Base-by-base conservation (phyloP, 2,888 invertebrate genomes). In the Orthosia cruda region DNA sequence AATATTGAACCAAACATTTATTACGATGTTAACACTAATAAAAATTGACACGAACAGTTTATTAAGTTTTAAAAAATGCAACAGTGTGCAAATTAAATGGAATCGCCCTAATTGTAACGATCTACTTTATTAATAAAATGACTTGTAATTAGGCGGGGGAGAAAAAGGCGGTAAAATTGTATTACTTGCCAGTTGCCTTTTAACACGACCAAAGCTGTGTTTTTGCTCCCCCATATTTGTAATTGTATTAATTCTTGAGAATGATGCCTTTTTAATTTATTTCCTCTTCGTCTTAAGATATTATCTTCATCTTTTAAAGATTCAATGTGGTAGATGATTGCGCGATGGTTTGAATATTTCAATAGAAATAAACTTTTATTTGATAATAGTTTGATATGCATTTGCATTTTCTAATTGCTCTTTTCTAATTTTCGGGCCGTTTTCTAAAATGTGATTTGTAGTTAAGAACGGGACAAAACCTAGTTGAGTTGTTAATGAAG, bases 91-190 rank as follows among this genome's bases (percentile, higher is more conserved):
- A 78, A 86, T 86, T 77, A 79, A 87, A 89, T 85, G 84, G 85
- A 82, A 90, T 91, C 92, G 86, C 91, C 91, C 91, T 95, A 94
- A 95, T 95, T 94, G 92, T 94, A 93, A 94, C 93, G 94, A 94
- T 93, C 93, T 92, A 90, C 92, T 95, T 94, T 95, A 95, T 95
- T 96, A 96, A 95, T 95, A 94, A 95, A 95, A 93, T 91, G 94
- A 92, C 92, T 94, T 92, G 93, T 96, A 95, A 96, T 96, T 96
- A 96, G 95, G 90, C 90, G 87, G 95, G 95, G 96, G 95, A 92
- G 95, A 95, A 95, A 96, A 96, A 95, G 91, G 91, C 93, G 92
- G 93, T 93, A 93, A 96, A 95, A 96, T 96, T 94, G 89, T 94
- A 93, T 96, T 95, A 95, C 93, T 93, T 91, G 91, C 23, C 52